A percentile compares a stretch with the other conserved stretches of the same genome.
Evolutionary conservation across 2,113 vertebrate genomes (phyloP).

Genomic region (Eupsittula cactorum): DNA sequence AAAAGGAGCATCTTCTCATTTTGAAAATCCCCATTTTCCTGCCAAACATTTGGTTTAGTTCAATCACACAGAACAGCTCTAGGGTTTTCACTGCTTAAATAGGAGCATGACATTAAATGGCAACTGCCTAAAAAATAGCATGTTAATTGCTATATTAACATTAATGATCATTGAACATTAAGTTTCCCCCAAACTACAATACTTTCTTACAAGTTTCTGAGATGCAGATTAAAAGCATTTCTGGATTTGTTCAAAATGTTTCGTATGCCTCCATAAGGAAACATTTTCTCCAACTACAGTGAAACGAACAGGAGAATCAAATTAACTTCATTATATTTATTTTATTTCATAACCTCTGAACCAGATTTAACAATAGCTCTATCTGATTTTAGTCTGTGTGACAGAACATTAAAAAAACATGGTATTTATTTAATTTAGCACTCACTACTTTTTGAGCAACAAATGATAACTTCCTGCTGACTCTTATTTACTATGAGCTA

Average conservation of each 20-base stretch:
- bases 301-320: slow-evolving; percentile 18
- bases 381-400: slow-evolving; percentile 39
- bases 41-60: slow-evolving; percentile 55
- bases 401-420: slow-evolving; percentile 48
- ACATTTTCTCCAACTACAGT: slow-evolving; percentile 7
- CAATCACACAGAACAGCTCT: background rate
- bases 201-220: background rate
- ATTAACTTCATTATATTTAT: slow-evolving; percentile 56
- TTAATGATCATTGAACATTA: background rate
- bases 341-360: slow-evolving; percentile 12
- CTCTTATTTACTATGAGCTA: slow-evolving; percentile 17
- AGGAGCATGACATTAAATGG: background rate
- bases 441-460: slow-evolving; percentile 58
- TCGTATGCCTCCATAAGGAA: background rate
- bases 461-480: slow-evolving; percentile 67
- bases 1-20: slow-evolving; percentile 40
- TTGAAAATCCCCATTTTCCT: slow-evolving; percentile 7
- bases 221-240: background rate
- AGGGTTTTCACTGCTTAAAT: background rate
- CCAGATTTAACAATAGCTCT: slow-evolving; percentile 47
- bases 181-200: background rate
- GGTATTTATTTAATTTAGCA: slow-evolving; percentile 58
- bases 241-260: slow-evolving; percentile 13
- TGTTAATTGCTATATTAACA: background rate
- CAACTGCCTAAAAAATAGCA: background rate